Percentiles rank a stretch among this genome's conserved stretches.
Conservation (phyloP, 2,113 vertebrate species). For the Poeciliopsis turrubarensis region DNA sequence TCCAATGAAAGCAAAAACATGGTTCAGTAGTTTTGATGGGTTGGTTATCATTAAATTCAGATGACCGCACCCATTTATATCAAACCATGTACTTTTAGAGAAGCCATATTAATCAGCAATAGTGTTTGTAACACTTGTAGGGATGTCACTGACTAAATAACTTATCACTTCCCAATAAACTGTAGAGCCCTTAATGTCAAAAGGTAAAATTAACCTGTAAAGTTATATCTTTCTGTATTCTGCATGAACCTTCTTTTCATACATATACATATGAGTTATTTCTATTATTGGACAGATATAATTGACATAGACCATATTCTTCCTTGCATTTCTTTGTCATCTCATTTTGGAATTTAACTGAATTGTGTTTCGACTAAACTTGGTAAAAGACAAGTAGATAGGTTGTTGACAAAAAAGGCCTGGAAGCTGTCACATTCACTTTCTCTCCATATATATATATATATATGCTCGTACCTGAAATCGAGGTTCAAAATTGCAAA, state of each 20-base stretch:
- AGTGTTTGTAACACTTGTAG: background rate
- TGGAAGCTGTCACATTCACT: too few relatives aligned
- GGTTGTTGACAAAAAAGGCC: too few relatives aligned
- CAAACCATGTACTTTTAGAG: conserved; percentile 13
- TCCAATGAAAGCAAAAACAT: background rate
- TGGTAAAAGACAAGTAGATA: too few relatives aligned
- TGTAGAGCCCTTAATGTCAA: background rate
- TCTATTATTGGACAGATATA: too few relatives aligned
- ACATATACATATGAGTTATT: too few relatives aligned
- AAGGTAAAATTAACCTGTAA: background rate
- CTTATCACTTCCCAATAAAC: background rate
- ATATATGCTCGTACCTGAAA: too few relatives aligned
- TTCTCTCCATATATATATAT: too few relatives aligned
- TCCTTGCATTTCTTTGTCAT: too few relatives aligned
- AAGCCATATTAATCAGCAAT: background rate
- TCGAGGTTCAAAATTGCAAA: too few relatives aligned
- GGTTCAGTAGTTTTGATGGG: background rate
- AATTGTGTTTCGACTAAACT: too few relatives aligned
- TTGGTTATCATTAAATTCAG: conserved; percentile 31
- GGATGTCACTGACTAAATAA: rapidly evolving
- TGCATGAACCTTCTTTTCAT: background rate
- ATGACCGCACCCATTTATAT: conserved; percentile 39
- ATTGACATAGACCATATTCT: too few relatives aligned
- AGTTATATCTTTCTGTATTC: background rate
- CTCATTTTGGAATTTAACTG: too few relatives aligned